Conservation (phyloP, 1,140 invertebrate species). For the Apis dorsata region DNA sequence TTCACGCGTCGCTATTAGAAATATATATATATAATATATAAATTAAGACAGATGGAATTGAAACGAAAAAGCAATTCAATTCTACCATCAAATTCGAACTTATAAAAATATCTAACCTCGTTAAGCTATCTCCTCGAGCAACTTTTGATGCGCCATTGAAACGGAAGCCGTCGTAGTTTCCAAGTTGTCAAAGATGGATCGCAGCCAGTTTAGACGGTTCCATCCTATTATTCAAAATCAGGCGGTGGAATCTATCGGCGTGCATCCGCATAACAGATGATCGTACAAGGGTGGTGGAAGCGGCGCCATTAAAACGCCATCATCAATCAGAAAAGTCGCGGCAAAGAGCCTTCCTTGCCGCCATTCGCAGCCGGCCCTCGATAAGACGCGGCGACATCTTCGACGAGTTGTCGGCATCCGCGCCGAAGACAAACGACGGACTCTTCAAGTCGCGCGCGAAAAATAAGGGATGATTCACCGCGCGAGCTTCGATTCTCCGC, state of each 20-base stretch:
- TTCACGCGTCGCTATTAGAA: no score
- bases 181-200: conserved; percentile 22
- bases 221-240: conserved; percentile 18
- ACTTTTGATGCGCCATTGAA: neutral
- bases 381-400: conserved; percentile 9
- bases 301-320: conserved; percentile 1
- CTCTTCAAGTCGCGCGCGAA: conserved; percentile 20
- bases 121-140: neutral
- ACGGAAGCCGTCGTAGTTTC: conserved; percentile 3
- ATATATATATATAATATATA: no score
- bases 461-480: conserved; percentile 53
- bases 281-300: neutral
- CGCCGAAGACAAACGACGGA: conserved; percentile 10
- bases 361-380: neutral
- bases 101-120: neutral
- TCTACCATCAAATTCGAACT: neutral
- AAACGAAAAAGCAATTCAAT: no score
- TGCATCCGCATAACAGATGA: neutral
- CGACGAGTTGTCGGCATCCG: neutral
- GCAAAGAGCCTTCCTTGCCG: no score
- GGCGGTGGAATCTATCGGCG: neutral
- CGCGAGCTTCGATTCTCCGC: conserved; percentile 1
- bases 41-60: no score
- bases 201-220: neutral
- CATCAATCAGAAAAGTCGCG: conserved; percentile 13